Base-by-base conservation (phyloP, 2,888 invertebrate species). In the Ctena decussata region DNA sequence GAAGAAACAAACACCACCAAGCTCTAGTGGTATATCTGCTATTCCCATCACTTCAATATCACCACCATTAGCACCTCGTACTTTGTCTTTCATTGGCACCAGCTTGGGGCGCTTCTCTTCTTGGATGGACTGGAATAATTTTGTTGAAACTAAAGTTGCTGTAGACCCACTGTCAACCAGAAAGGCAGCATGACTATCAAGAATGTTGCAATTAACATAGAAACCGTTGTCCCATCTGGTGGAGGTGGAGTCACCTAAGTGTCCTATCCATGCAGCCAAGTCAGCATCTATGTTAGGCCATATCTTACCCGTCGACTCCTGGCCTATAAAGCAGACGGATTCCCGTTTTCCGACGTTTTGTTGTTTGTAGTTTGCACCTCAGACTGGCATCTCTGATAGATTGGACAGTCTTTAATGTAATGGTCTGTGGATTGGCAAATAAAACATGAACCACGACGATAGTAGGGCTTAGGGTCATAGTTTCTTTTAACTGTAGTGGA, bases 61-160 rank as follows among this genome's bases (percentile, higher is more conserved):
- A 24, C 41, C 24, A 70, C 70, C 70, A 70, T 70, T 70, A 3
- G n/a, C 70, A 24, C 41, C 70, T 8, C 41, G 70, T 18, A 70
- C 39, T 12, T 70, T 37, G n/a, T 37, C 70, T 24, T 37, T 37
- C 37, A 37, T 37, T 18, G n/a, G n/a, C n/a, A n/a, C n/a, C n/a
- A n/a, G n/a, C n/a, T n/a, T n/a, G n/a, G n/a, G n/a, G n/a, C n/a
- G 32, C 37, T 70, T n/a, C 15, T 24, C 37, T n/a, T 70, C 39
- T 37, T n/a, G 5, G 6, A 70, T 70, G 12, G 21, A 39, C 12
- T 77, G 53, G 69, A 60, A 80, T 30, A 75, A 35, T 27, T 72
- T 60, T 35, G 82, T 77, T 46, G 86, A 82, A 21, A 86, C 57
- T 1, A 80, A 27, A 18, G 82, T 73, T 24, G 73, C 75, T 15